Base-by-base conservation (phyloP, 2,888 invertebrate genomes). In the Neocrepidodera transversa region DNA sequence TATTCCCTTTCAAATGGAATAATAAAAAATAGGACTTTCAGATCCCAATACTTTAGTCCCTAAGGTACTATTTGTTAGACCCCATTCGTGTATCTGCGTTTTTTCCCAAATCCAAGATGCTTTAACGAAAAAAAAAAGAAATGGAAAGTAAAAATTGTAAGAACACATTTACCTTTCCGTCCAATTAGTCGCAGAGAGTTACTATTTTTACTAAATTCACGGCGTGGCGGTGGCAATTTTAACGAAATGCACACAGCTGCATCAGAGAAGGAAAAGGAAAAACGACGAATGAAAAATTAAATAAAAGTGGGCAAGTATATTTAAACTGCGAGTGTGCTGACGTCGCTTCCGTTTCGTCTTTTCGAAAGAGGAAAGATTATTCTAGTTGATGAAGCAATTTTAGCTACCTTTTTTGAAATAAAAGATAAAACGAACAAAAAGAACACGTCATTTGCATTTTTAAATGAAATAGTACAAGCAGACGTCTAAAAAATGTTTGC, bases 211-310 rank as follows among this genome's bases (percentile, higher is more conserved):
- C 63, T 35, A 58, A 61, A 53, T 55, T 30, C 43, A 28, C 35
- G 11, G 13, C 58, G 36, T 17, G 20, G 16, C 55, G 14, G 11
- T 32, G 26, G 17, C 49, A 48, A 30, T 45, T 63, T 63, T 62
- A 64, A 66, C 58, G 61, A 66, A 66, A 68, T 59, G 62, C 62
- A 62, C 60, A 58, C 68, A 68, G 65, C 66, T 64, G 67, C 58
- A 63, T 48, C 64, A n/a, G 40, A 18, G 14, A 13, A 16, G 10
- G 40, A 18, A 10, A 13, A 16, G 17, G 48, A 47, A 47, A 17
- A 52, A 20, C 32, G 13, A 26, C 40, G 30, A 58, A 58, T 42
- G 45, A 59, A 54, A 54, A 47, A 54, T 54, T 35, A 45, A 52
- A 47, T 59, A 49, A 38, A 13, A 47, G 14, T 16, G 16, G 20